Evolutionary conservation across 2,797 vertebrate species (phyloP).

Genomic region (Macroramphosus scolopax): DNA sequence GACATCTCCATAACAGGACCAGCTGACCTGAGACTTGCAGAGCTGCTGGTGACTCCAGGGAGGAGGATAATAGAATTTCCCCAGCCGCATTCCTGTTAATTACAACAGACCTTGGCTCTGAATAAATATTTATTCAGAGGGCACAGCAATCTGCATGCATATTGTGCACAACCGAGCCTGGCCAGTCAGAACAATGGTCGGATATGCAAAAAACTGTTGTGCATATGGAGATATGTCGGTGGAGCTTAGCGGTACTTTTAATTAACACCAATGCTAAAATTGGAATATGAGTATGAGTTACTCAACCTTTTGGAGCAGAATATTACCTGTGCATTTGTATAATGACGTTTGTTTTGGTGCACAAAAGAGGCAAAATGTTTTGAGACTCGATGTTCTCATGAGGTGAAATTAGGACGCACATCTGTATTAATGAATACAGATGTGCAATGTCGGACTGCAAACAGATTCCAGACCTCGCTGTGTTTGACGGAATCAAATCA

Average conservation of each 20-base stretch:
- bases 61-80: constrained; percentile 72
- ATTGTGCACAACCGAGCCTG: constrained; percentile 43
- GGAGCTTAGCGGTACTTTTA: constrained; percentile 15
- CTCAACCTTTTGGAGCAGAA: background rate
- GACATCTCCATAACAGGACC: constrained; percentile 59
- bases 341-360: no score
- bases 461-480: no score
- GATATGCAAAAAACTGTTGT: constrained; percentile 23
- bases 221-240: constrained; percentile 13
- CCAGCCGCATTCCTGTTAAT: constrained; percentile 70
- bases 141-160: constrained; percentile 51
- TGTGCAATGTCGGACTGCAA: no score
- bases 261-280: constrained; percentile 21
- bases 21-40: constrained; percentile 66
- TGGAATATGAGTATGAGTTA: background rate
- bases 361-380: no score
- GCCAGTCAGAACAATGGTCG: constrained; percentile 39
- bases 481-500: no score
- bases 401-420: no score
- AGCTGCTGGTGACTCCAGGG: constrained; percentile 57
- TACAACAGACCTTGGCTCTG: constrained; percentile 69
- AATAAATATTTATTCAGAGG: constrained; percentile 73
- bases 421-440: no score
- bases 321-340: no score
- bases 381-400: no score